Base-by-base conservation (phyloP, 2,888 invertebrate genomes). In the Rosalia funebris region DNA sequence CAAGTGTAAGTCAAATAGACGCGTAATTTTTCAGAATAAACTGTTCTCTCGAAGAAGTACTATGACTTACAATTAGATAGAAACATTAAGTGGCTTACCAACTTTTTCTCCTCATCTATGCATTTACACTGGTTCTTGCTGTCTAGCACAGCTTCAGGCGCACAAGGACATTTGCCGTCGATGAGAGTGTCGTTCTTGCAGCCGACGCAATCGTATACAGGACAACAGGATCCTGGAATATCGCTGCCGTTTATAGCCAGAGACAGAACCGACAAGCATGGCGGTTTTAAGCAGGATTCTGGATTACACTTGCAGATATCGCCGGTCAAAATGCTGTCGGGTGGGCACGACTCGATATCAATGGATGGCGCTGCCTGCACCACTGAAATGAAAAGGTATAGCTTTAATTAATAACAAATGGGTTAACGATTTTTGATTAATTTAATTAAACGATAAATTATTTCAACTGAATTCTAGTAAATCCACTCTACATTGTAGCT, bases 111-210 rank as follows among this genome's bases (percentile, higher is more conserved):
- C 5, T 63, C 65, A 45, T 77, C 73, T 2, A 72, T 64, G 58
- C 80, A 80, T 50, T 71, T 66, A 65, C 80, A 80, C 20, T 67
- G 63, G 17, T 74, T 72, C 32, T 68, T 63, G 1, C 63, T 63
- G 44, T 75, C 72, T 1, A 79, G 64, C 10, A 71, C 67, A 0
- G 79, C 79, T 19, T 69, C 74, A 17, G 70, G 63, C 3, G 75
- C 77, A 56, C 78, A 79, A 3, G 75, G 75, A 54, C 79, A 79
- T 59, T 70, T 65, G 5, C 74, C 77, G 15, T 77, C 64, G 20
- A 77, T 64, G 20, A 71, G 53, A 12, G 71, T 69, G 10, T 73
- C 71, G 17, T 74, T 70, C n/a, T 55, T 45, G 59, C 79, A 79
- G n/a, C 73, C 75, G 20, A 70, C 69, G 66, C 79, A 79, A 2